Base-by-base conservation (phyloP, 2,888 invertebrate genomes). In the Parthenolecanium corni region DNA sequence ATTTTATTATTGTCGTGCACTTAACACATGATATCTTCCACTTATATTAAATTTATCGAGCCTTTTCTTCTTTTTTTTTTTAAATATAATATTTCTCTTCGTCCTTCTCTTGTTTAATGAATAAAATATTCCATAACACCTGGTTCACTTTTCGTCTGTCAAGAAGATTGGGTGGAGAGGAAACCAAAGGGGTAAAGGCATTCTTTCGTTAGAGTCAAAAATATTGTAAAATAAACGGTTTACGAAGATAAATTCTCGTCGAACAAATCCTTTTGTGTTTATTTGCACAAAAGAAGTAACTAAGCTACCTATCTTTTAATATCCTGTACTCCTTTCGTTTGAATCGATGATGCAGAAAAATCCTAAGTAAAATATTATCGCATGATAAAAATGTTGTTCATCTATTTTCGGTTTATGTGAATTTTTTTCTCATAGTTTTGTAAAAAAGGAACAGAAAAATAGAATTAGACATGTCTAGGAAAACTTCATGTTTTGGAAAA, bases 161-260 rank as follows among this genome's bases (percentile, higher is more conserved):
- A 18, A 42, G 44, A 42, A 31, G 31, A 6, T 31, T 31, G 31
- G 31, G 31, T 31, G 31, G 9, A 31, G 9, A 9, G 9, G 9
- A 31, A 31, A 31, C 9, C 4, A 31, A 42, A 42, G 18, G 44
- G 44, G 44, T 42, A 18, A 42, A 42, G 44, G 44, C 14, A 42
- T 31, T 31, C 31, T 31, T 9, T 4, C 16, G 4, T 16, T 42
- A 3, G 44, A 18, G 16, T 47, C 46, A 57, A 18, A 57, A 46
- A 57, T 46, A 25, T 31, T 46, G 46, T 46, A 57, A 57, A 46
- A 57, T 57, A 23, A 57, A 57, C 24, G 57, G 31, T 57, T 57
- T 57, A 46, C 16, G 57, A 24, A 46, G 57, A 57, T 57, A 47
- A 57, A 46, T 57, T 57, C 46, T 46, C 57, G 25, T 31, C 21